These are phyloP conservation scores for Boulengeromyrus knoepffleri DNA, from an alignment of 2,113 vertebrate species.

Conservation along the genomic window DNA sequence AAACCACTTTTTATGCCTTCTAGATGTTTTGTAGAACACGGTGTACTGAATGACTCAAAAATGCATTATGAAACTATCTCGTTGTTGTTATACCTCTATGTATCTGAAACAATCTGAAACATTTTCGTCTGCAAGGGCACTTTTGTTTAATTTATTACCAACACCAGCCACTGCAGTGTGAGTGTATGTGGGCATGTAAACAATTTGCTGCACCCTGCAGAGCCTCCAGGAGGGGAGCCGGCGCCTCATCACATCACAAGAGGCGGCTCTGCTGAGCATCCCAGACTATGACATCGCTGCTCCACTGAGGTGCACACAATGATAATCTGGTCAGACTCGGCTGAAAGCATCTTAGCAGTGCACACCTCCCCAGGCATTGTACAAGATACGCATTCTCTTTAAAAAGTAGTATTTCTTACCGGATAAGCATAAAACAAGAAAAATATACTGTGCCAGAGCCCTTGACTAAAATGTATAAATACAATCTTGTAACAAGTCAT, in stretches of 20 bases:
- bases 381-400: neutral
- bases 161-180: neutral
- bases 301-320: slow-evolving; percentile 60
- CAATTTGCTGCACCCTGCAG: slow-evolving; percentile 38
- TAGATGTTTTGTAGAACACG: neutral
- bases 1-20: neutral
- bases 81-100: neutral
- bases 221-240: slow-evolving; percentile 65
- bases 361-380: neutral
- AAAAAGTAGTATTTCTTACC: neutral
- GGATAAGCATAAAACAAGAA: neutral
- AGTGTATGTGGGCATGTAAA: no score
- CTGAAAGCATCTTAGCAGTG: neutral
- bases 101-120: neutral
- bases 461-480: neutral
- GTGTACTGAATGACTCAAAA: neutral
- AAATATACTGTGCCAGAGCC: neutral
- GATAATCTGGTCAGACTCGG: neutral
- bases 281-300: slow-evolving; percentile 55
- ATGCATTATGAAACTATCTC: neutral
- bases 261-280: slow-evolving; percentile 62
- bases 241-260: slow-evolving; percentile 65
- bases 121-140: neutral
- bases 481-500: neutral
- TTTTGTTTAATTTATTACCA: neutral